Percentiles rank a stretch among this genome's conserved stretches.
phyloP scores from a whole-genome alignment of 2,888 invertebrate genomes.

The Archips crataeganus region DNA sequence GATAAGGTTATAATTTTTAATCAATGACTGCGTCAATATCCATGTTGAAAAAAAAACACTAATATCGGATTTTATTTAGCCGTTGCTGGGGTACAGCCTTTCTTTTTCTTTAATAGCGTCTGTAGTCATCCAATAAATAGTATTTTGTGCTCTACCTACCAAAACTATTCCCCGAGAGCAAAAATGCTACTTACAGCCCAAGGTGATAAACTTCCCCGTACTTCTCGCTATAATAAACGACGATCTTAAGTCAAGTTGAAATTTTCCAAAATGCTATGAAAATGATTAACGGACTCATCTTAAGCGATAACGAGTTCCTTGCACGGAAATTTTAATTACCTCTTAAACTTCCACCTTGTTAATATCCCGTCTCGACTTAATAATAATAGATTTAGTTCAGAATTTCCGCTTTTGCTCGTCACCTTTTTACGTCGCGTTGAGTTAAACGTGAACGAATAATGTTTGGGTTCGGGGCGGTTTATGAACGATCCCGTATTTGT shows the following conservation, averaged over 20 bases:
- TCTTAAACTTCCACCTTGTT: slow-evolving; percentile 40
- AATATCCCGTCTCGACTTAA: slow-evolving; percentile 2
- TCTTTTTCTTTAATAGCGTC: too few species aligned
- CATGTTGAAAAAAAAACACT: too few species aligned
- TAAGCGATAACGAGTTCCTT: slow-evolving; percentile 40
- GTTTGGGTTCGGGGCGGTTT: too few species aligned
- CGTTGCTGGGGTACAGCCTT: too few species aligned
- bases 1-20: too few species aligned
- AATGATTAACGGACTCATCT: slow-evolving; percentile 31
- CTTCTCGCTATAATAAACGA: not conserved
- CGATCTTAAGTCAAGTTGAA: not conserved
- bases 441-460: not conserved
- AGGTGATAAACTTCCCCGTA: not conserved
- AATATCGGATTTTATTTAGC: too few species aligned
- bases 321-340: slow-evolving; percentile 44
- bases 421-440: slow-evolving; percentile 6
- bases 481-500: too few species aligned
- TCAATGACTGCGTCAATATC: too few species aligned
- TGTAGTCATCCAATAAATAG: too few species aligned
- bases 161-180: too few species aligned
- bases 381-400: slow-evolving; percentile 25
- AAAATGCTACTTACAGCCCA: not conserved
- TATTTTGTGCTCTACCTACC: too few species aligned
- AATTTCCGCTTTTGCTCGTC: slow-evolving; percentile 3
- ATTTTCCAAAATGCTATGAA: slow-evolving; percentile 24